Evolutionary conservation across 2,113 vertebrate genomes (phyloP).

Genomic region (Indri indri): DNA sequence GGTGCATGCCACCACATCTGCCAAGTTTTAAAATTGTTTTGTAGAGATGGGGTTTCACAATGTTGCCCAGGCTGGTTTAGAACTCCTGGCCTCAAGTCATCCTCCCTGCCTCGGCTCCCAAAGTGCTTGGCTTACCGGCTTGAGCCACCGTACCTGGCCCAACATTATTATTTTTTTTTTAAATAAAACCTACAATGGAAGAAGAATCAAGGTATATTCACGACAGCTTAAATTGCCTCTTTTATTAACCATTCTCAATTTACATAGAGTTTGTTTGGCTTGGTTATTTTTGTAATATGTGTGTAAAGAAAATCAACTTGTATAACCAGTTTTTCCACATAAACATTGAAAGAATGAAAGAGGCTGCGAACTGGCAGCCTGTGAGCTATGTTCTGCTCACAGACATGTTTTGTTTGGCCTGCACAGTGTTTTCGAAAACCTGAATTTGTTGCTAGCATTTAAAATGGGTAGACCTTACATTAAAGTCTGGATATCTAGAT

Average conservation of each 20-base stretch:
- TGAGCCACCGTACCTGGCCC: no score
- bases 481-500: constrained; percentile 34
- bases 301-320: constrained; percentile 14
- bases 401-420: not conserved
- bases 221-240: not conserved
- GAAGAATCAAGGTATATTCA: not conserved
- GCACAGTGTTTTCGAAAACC: not conserved
- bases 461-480: not conserved
- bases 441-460: constrained; percentile 8
- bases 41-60: no score
- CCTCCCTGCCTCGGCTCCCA: no score
- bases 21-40: no score
- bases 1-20: no score
- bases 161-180: not conserved
- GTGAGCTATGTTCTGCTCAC: not conserved
- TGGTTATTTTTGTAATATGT: constrained; percentile 20
- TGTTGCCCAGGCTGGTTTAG: no score
- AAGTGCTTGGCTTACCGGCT: no score
- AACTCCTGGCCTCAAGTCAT: no score
- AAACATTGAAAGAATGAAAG: constrained; percentile 6
- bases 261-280: not conserved
- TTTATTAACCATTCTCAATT: not conserved
- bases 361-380: not conserved
- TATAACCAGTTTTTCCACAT: constrained; percentile 27
- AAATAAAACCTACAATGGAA: not conserved